Base-by-base conservation (phyloP, 2,797 vertebrate genomes). In the Rachycentron canadum region DNA sequence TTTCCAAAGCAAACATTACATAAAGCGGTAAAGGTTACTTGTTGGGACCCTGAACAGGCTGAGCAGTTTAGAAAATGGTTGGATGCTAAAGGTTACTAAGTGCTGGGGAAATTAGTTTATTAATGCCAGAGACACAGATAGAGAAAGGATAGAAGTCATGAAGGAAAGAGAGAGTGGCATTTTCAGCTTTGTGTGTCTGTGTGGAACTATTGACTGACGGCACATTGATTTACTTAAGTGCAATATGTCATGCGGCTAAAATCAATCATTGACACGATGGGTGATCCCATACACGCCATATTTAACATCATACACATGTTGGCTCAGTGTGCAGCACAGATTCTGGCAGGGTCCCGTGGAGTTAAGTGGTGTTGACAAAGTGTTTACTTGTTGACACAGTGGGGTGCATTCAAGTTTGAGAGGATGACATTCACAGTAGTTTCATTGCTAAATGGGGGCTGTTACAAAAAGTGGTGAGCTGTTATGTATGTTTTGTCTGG, bases 311-410 rank as follows among this genome's bases (percentile, higher is more conserved):
- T 47, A 69, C 76, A 87, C 78, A 74, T 73, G 73, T 81, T 49
- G 87, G 60, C 86, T 67, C 86, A 76, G 79, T 76, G 81, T 76
- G 87, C 12, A 50, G n/a, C 53, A 1, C 76, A 69, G 78, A 81
- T 79, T 81, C 79, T 67, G 74, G 2, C 47, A 2, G 3, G 43
- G 43, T 28, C 86, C 86, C 7, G 82, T 43, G 65, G 87, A 66
- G 88, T 68, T 86, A 89, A 89, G 81, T 88, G 84, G 75, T 82
- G 85, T 66, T 86, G 76, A 91, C 78, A 79, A 82, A 85, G 76
- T 82, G 80, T 87, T 90, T 83, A 81, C 80, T 85, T 89, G 86
- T 87, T 86, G 83, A 79, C 84, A 57, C 84, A 62, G 75, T 63
- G 52, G 79, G 84, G 70, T 58, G 68, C 40, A 60, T 78, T 79